Evolutionary conservation across 2,113 vertebrate genomes (phyloP), one percentile per base, ranked within the genome.

Genomic region (Podiceps cristatus): DNA sequence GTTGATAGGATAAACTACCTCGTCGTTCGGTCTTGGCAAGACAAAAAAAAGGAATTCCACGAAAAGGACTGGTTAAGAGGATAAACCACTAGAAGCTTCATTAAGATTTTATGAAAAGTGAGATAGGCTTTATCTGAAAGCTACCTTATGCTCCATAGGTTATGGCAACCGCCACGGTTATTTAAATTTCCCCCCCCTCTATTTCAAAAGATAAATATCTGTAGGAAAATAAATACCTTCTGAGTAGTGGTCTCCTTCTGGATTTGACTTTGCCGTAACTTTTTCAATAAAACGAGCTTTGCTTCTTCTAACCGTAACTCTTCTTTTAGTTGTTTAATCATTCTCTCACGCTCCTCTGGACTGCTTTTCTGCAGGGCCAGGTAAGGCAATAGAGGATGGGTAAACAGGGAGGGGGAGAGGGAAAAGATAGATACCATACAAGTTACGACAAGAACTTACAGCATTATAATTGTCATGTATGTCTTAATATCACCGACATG

Each of bases 201-300:
- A 3, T 42, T 49, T n/a, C 64, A 28, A 49, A n/a, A 49, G 68
- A 7, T 4, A 49, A 27, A 3, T 6, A 28, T 18, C 50, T 31
- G 35, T 5, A 59, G 7, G 40, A 18, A 13, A n/a, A 67, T 19
- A 18, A 67, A 56, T 94, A 99, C 99, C 99, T 99, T 99, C 96
- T 99, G 99, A 9, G 98, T 91, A 2, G 98, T 96, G 62, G 98
- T 98, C 94, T 99, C 99, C 96, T 99, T 99, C 96, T 99, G 99
- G 81, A 99, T 99, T 94, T 99, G 99, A 96, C 99, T 99, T 90
- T 99, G 99, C n/a, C 99, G 98, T 12, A 99, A 94, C 79, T 99
- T 99, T 95, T 99, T 99, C 33, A 99, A 97, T 56, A 99, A 96
- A 58, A 99, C 99, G 7, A 99, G 98, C 67, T 99, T 99, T 68